These are phyloP conservation scores for Caradrina kadenii DNA, from an alignment of 2,888 invertebrate genomes.

Conservation along the genomic window DNA sequence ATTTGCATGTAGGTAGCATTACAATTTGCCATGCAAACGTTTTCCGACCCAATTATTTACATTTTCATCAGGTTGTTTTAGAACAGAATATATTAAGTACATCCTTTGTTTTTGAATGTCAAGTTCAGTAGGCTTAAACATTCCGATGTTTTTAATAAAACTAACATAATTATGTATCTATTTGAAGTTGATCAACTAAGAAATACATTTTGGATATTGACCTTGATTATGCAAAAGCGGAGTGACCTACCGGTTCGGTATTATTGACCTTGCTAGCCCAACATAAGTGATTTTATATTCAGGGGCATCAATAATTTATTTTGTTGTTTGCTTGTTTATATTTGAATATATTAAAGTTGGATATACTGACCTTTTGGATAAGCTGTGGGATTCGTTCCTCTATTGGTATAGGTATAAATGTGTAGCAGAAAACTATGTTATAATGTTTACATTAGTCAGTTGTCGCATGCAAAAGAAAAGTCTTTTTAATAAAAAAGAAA, in stretches of 20 bases:
- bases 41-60: too few relatives aligned
- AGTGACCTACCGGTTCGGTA: constrained; percentile 39
- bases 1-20: too few relatives aligned
- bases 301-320: constrained; percentile 22
- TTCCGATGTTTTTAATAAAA: background rate
- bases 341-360: constrained; percentile 14
- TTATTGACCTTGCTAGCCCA: constrained; percentile 38
- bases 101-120: constrained; percentile 18
- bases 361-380: background rate
- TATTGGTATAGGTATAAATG: too few relatives aligned
- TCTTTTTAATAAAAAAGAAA: too few relatives aligned
- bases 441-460: too few relatives aligned
- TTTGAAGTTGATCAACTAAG: constrained; percentile 6
- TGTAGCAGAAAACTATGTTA: too few relatives aligned
- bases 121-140: constrained; percentile 29
- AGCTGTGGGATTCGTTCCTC: background rate
- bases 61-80: too few relatives aligned
- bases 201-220: constrained; percentile 32
- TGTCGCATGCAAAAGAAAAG: too few relatives aligned
- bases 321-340: constrained; percentile 22
- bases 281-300: constrained; percentile 11
- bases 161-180: constrained; percentile 19
- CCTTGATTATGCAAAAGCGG: constrained; percentile 54
- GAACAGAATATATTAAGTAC: background rate
- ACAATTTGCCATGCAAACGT: too few relatives aligned